These are phyloP conservation scores for Hyperoplus immaculatus DNA, from an alignment of 2,797 vertebrate species.

Conservation along the genomic window DNA sequence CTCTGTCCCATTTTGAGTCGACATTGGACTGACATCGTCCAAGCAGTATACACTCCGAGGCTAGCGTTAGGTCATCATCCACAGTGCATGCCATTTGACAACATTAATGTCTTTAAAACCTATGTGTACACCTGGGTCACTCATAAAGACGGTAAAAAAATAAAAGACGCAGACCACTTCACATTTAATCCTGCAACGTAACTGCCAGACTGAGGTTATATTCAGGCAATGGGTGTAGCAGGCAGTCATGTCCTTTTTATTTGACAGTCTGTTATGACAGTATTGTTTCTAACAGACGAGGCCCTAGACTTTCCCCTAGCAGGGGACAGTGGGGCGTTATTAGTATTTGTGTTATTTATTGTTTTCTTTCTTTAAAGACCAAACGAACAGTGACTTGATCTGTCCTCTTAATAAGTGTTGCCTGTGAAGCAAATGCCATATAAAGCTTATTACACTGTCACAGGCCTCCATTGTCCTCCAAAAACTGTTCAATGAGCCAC, in stretches of 20 bases:
- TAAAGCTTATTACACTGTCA: not conserved
- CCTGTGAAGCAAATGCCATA: not conserved
- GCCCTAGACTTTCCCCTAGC: conserved; percentile 22
- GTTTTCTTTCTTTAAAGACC: not conserved
- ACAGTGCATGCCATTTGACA: not conserved
- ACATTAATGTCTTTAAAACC: not conserved
- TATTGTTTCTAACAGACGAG: not conserved
- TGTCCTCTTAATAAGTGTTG: not conserved
- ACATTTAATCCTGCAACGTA: not conserved
- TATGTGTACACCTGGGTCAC: not conserved
- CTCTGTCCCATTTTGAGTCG: not conserved
- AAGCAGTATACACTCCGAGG: not conserved
- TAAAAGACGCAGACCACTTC: not conserved
- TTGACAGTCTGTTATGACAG: conserved; percentile 12
- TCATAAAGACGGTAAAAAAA: too few species aligned
- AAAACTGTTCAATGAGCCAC: not conserved
- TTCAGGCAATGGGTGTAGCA: not conserved
- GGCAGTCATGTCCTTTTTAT: not conserved
- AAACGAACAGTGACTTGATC: not conserved
- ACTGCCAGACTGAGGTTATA: not conserved
- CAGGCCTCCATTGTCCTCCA: not conserved
- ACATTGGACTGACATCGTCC: not conserved
- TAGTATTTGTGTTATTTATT: not conserved
- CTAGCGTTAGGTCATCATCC: conserved; percentile 7
- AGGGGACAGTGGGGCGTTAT: conserved; percentile 32